A percentile compares a stretch with the other conserved stretches of the same genome.
Evolutionary conservation across 1,140 invertebrate genomes (phyloP).

Genomic region (Dendrolimus kikuchii): DNA sequence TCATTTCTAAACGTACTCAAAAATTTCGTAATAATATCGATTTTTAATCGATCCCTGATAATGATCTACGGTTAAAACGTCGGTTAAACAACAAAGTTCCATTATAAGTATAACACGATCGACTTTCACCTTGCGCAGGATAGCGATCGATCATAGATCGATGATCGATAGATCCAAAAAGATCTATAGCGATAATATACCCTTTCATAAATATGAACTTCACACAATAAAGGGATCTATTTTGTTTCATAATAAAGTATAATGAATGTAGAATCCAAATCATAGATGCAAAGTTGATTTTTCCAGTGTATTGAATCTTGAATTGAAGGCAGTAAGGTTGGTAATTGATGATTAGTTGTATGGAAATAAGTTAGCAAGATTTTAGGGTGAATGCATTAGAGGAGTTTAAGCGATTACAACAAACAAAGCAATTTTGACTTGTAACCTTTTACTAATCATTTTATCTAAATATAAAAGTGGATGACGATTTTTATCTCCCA

Average conservation of each 20-base stretch:
- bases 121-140: conserved; percentile 31
- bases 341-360: neutral
- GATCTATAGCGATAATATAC: conserved; percentile 14
- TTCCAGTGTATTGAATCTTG: neutral
- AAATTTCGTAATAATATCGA: conserved; percentile 4
- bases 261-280: conserved; percentile 15
- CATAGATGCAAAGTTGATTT: conserved; percentile 1
- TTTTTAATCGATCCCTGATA: conserved; percentile 10
- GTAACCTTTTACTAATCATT: too few species aligned
- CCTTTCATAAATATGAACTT: conserved; percentile 17
- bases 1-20: neutral
- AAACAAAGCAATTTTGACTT: too few species aligned
- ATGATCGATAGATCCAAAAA: conserved; percentile 26
- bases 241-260: conserved; percentile 14
- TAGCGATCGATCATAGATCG: conserved; percentile 32
- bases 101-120: conserved; percentile 6
- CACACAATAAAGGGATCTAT: conserved; percentile 17
- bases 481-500: too few species aligned
- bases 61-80: conserved; percentile 1
- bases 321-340: neutral
- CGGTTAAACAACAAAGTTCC: conserved; percentile 15
- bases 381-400: too few species aligned
- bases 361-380: too few species aligned
- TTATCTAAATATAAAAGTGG: too few species aligned
- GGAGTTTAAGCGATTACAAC: too few species aligned